Evolutionary conservation across 23 tunicate genomes (phyloP).

Genomic region (Ascidia mentula): DNA sequence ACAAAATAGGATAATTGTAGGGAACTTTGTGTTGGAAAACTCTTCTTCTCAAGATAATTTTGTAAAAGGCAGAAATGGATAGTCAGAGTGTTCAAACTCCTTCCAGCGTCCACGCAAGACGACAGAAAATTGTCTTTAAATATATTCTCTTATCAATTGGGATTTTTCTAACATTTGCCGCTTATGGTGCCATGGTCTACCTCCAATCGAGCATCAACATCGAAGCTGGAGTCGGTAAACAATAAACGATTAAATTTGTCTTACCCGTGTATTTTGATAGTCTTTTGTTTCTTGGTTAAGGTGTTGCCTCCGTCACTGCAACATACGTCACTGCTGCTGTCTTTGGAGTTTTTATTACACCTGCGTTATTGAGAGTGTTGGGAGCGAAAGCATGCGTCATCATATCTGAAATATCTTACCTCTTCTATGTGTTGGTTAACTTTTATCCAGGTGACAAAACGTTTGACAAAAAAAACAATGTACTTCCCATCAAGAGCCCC

Average conservation of each 20-base stretch:
- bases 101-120: not conserved
- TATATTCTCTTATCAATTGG: slow-evolving; percentile 12
- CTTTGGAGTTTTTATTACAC: slow-evolving; percentile 35
- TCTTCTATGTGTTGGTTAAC: slow-evolving; percentile 19
- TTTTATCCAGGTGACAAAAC: slow-evolving; percentile 33
- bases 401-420: slow-evolving; percentile 20
- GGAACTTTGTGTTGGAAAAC: too few species aligned
- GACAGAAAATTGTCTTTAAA: not conserved
- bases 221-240: slow-evolving; percentile 32
- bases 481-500: too few species aligned
- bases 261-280: not conserved
- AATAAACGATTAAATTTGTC: not conserved
- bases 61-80: too few species aligned
- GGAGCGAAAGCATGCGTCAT: slow-evolving; percentile 27
- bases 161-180: slow-evolving; percentile 17
- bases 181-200: not conserved
- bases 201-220: slow-evolving; percentile 47
- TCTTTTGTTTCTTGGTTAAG: not conserved
- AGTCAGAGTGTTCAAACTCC: not conserved
- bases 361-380: slow-evolving; percentile 9
- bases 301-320: slow-evolving; percentile 34
- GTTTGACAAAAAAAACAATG: not conserved
- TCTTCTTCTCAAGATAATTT: too few species aligned
- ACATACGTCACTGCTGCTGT: slow-evolving; percentile 36
- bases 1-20: too few species aligned